These are phyloP conservation scores for Meta bourneti DNA, from an alignment of 2,888 invertebrate species.

Conservation along the genomic window DNA sequence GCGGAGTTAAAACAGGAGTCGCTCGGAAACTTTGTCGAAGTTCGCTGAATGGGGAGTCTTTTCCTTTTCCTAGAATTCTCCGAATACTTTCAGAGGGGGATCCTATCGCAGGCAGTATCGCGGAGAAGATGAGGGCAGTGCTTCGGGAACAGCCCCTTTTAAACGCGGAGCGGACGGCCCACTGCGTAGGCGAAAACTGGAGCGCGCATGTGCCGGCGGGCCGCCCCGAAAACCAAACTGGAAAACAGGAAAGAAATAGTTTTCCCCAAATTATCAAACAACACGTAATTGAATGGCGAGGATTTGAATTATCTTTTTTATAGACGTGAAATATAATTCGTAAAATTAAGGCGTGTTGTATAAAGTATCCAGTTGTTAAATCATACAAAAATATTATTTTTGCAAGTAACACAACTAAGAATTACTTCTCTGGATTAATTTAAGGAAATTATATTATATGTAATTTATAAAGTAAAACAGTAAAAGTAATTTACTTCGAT, in stretches of 20 bases:
- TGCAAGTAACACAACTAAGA: too few relatives aligned
- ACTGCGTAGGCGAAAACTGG: constrained; percentile 48
- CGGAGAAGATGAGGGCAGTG: constrained; percentile 38
- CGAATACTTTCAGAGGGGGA: constrained; percentile 16
- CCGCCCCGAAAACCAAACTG: constrained; percentile 4
- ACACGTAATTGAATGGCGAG: too few relatives aligned
- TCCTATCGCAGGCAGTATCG: constrained; percentile 47
- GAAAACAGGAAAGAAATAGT: not conserved
- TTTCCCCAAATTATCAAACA: too few relatives aligned
- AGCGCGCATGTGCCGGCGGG: constrained; percentile 36
- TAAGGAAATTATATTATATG: too few relatives aligned
- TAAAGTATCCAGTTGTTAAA: too few relatives aligned
- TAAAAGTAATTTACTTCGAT: too few relatives aligned
- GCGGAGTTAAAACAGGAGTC: not conserved
- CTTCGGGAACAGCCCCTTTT: constrained; percentile 50
- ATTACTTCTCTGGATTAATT: too few relatives aligned
- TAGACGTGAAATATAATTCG: too few relatives aligned
- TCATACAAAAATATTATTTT: too few relatives aligned
- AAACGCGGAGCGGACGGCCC: constrained; percentile 51
- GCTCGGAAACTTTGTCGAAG: not conserved
- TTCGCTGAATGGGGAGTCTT: not conserved
- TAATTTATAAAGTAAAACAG: too few relatives aligned
- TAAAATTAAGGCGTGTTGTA: too few relatives aligned
- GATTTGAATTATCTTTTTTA: too few relatives aligned
- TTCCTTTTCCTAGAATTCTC: constrained; percentile 4